phyloP scores from a whole-genome alignment of 2,888 invertebrate species.

The Hermaeophaga mercurialis region DNA sequence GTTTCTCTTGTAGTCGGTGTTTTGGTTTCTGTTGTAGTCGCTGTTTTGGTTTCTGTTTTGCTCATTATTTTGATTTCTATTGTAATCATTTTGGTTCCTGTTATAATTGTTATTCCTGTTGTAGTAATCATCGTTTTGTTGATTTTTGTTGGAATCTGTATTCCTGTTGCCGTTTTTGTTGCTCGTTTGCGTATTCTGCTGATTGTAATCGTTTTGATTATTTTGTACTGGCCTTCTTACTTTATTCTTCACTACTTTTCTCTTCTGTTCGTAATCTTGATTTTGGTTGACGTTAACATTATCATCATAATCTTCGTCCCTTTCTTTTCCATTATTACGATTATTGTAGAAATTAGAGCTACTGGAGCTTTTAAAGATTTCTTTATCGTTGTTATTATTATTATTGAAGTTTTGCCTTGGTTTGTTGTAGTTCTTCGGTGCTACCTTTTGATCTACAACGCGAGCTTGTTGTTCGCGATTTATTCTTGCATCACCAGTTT shows the following conservation, averaged over 20 bases:
- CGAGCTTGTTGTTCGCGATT: slow-evolving; percentile 55
- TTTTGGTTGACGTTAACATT: slow-evolving; percentile 59
- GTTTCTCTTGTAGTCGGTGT: slow-evolving; percentile 32
- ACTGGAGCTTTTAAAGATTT: slow-evolving; percentile 72
- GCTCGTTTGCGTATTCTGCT: slow-evolving; percentile 37
- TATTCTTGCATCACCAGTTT: slow-evolving; percentile 63
- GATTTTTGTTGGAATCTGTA: slow-evolving; percentile 29
- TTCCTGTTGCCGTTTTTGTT: slow-evolving; percentile 46
- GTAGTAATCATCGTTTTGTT: slow-evolving; percentile 34
- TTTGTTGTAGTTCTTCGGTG: slow-evolving; percentile 43
- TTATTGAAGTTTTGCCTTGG: slow-evolving; percentile 45
- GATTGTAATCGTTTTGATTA: slow-evolving; percentile 25
- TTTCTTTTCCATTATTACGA: slow-evolving; percentile 65
- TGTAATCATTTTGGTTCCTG: slow-evolving; percentile 32
- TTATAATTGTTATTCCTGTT: slow-evolving; percentile 30
- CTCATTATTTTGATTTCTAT: slow-evolving; percentile 32
- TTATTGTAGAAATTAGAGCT: slow-evolving; percentile 78
- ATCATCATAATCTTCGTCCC: slow-evolving; percentile 61
- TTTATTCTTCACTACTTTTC: slow-evolving; percentile 56
- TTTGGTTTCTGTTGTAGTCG: slow-evolving; percentile 35
- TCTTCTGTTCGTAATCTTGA: slow-evolving; percentile 54
- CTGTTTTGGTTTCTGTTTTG: slow-evolving; percentile 32
- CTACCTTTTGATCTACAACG: slow-evolving; percentile 55
- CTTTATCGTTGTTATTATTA: slow-evolving; percentile 55
- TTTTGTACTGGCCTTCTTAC: slow-evolving; percentile 52